phyloP scores from a whole-genome alignment of 2,113 vertebrate species.

The Vombatus ursinus region DNA sequence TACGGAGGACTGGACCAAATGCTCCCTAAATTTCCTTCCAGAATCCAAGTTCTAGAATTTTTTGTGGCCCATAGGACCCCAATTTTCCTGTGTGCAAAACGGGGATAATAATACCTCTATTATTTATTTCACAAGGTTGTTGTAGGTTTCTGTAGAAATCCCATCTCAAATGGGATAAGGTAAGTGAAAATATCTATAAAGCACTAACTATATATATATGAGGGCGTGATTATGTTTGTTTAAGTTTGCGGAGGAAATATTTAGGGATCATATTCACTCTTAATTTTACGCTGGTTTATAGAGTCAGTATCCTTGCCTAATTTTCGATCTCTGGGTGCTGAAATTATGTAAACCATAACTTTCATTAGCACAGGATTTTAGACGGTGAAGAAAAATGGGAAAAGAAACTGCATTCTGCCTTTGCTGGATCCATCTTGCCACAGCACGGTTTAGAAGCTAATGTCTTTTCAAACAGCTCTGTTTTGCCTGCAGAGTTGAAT shows the following conservation, averaged over 20 bases:
- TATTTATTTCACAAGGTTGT: background rate
- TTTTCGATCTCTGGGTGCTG: slow-evolving; percentile 39
- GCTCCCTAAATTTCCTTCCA: background rate
- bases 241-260: slow-evolving; percentile 28
- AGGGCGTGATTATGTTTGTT: background rate
- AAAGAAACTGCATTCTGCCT: slow-evolving; percentile 69
- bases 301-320: slow-evolving; percentile 19
- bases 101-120: background rate
- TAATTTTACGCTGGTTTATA: background rate
- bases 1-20: background rate
- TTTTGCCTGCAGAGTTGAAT: slow-evolving; percentile 76
- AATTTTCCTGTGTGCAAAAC: background rate
- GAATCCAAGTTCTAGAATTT: background rate
- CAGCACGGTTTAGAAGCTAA: slow-evolving; percentile 69
- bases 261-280: slow-evolving; percentile 4
- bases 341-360: slow-evolving; percentile 68
- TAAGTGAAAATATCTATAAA: background rate
- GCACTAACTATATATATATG: background rate
- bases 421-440: slow-evolving; percentile 33
- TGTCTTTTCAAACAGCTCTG: slow-evolving; percentile 76
- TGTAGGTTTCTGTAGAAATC: no score
- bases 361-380: slow-evolving; percentile 62
- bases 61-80: background rate
- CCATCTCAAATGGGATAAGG: slow-evolving; percentile 17
- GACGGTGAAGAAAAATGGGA: slow-evolving; percentile 58